phyloP scores from a whole-genome alignment of 53 echinoderm and acorn worm genomes.

The Patiria pectinifera region DNA sequence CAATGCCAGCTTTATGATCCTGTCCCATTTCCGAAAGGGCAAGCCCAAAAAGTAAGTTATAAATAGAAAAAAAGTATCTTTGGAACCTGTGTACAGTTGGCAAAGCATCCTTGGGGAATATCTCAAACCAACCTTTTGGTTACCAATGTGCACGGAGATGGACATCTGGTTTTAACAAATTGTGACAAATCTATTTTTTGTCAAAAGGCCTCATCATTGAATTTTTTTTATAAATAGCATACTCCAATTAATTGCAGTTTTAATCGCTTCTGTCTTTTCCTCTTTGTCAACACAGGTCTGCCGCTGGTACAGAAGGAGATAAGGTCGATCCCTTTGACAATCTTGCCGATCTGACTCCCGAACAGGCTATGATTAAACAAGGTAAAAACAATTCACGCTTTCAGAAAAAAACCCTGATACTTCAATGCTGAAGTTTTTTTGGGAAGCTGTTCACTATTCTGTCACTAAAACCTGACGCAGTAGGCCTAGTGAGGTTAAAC shows the following conservation, averaged over 20 bases:
- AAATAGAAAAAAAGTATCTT: background rate
- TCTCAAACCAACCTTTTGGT: background rate
- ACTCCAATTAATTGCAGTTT: background rate
- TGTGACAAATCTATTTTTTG: background rate
- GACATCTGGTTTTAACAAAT: background rate
- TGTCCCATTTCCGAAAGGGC: conserved; percentile 84
- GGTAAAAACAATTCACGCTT: conserved; percentile 33
- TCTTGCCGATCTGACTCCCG: conserved; percentile 92
- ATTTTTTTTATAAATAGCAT: too few species aligned
- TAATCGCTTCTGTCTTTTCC: background rate
- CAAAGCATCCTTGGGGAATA: too few species aligned
- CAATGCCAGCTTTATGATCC: conserved; percentile 97
- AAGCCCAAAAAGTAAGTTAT: conserved; percentile 69
- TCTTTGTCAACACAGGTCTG: conserved; percentile 4
- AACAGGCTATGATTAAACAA: conserved; percentile 98
- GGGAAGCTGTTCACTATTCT: too few species aligned
- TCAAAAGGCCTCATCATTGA: too few species aligned
- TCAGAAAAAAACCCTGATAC: too few species aligned
- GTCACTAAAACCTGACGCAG: too few species aligned
- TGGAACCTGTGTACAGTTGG: too few species aligned
- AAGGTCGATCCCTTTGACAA: conserved; percentile 67
- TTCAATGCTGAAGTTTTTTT: too few species aligned
- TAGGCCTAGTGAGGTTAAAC: too few species aligned
- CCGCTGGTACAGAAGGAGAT: conserved; percentile 25
- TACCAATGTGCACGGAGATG: background rate